Evolutionary conservation across 2,888 invertebrate genomes (phyloP).

Genomic region (Cryptus armator): DNA sequence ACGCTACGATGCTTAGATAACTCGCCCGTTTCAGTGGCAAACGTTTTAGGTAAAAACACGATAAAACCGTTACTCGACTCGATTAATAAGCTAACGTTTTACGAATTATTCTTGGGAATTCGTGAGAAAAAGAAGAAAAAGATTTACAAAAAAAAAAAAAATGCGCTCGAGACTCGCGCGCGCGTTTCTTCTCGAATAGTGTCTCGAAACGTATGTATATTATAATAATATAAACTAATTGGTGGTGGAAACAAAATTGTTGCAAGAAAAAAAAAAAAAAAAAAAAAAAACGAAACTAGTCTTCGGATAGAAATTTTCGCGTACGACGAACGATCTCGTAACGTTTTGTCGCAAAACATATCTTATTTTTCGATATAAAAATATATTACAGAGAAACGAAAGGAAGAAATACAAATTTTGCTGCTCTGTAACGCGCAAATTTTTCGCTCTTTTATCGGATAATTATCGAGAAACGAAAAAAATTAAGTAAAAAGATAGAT

Average conservation of each 20-base stretch:
- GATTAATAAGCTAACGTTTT: slow-evolving; percentile 42
- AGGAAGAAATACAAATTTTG: slow-evolving; percentile 19
- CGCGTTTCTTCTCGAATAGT: background rate
- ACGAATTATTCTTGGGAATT: slow-evolving; percentile 47
- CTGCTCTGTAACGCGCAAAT: slow-evolving; percentile 45
- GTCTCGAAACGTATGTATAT: slow-evolving; percentile 26
- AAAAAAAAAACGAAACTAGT: slow-evolving; percentile 23
- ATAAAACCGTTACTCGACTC: slow-evolving; percentile 12
- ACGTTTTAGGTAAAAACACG: background rate
- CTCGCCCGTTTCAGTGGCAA: slow-evolving; percentile 14
- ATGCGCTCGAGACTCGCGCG: background rate
- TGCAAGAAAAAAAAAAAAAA: slow-evolving; percentile 26
- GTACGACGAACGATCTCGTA: slow-evolving; percentile 1
- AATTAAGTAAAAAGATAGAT: slow-evolving; percentile 29
- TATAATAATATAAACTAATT: slow-evolving; percentile 7
- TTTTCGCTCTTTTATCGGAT: slow-evolving; percentile 19
- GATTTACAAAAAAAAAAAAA: background rate
- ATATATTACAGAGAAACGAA: slow-evolving; percentile 12
- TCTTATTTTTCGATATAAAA: slow-evolving; percentile 61
- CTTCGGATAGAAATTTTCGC: slow-evolving; percentile 17
- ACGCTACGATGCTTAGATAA: slow-evolving; percentile 27
- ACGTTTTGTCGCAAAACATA: slow-evolving; percentile 45
- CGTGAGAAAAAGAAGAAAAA: background rate
- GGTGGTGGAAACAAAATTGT: slow-evolving; percentile 44
- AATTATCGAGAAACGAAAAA: slow-evolving; percentile 29